Base-by-base conservation (phyloP, 2,888 invertebrate species). In the Drosophila heteroneura region DNA sequence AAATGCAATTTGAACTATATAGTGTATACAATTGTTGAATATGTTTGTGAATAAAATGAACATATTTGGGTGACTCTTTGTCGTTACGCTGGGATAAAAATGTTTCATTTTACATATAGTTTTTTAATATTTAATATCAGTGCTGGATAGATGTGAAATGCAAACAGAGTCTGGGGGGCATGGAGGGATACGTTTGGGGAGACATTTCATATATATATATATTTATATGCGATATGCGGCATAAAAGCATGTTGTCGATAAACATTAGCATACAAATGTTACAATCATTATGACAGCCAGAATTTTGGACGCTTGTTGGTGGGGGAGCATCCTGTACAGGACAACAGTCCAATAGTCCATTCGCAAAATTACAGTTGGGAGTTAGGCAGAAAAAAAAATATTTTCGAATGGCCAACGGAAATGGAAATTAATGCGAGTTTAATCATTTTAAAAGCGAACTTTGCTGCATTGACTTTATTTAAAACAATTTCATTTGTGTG, bases 251-350 rank as follows among this genome's bases (percentile, higher is more conserved):
- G 79, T 70, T 84, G 76, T 79, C 85, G 76, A 91, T 90, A 83
- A 84, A 81, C 84, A 91, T 91, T 90, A 85, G 87, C 90, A 91
- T 91, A 85, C 79, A 91, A 91, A 90, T 87, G 79, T 83, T 83
- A 81, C 84, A 86, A 85, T 82, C 75, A 82, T 74, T 74, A 79
- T 76, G 75, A 81, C 81, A 74, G 67, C 69, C 57, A 41, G 56
- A 49, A 52, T 35, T 35, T 61, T 39, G 37, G 22, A 5, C 33
- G 37, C 37, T 41, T n/a, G 33, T n/a, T 22, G 53, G 44, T 44
- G 28, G 53, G 37, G 28, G 37, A 28, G 26, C 37, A 39, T 28
- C 19, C 6, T 28, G 39, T 5, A 39, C 28, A 49, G 30, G 59
- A 30, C 39, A 64, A 53, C 51, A 51, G 47, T 16, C 47, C 47